Base-by-base conservation (phyloP, 2,113 vertebrate species). In the Cairina moschata region DNA sequence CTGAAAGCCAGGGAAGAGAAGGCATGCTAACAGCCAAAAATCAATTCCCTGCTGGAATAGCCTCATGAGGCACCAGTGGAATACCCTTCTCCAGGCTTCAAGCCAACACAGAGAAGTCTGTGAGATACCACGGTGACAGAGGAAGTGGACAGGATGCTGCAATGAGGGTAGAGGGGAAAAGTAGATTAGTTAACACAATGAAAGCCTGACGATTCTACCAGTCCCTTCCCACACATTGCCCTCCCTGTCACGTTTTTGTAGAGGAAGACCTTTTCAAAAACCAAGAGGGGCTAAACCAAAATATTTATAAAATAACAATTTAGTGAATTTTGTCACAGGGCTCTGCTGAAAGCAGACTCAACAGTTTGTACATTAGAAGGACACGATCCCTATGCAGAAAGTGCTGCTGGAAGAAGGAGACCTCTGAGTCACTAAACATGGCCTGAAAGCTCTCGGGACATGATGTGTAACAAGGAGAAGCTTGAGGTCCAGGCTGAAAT, bases 401-500 rank as follows among this genome's bases (percentile, higher is more conserved):
- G 97, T 98, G 98, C 97, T 80, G 94, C 90, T 96, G 95, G 97
- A 96, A 94, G 92, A 93, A 95, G 74, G 62, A 96, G 88, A 93
- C 97, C 94, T 73, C 88, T 42, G 52, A 96, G 95, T 94, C 55
- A 90, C 96, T 97, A 94, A 90, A 96, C 91, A 85, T 11, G 91
- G 93, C 96, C 92, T 84, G 96, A 94, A 9, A 25, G 75, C 68
- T 97, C 93, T 96, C 96, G 90, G 94, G 79, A 67, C 97, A 89
- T 42, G 88, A 93, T 1, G 84, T 91, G 95, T 96, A 90, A 95
- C 91, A 69, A 86, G 93, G 88, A 91, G 95, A 93, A 91, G 95
- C 85, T 97, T 95, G 95, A 84, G 92, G 95, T 97, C 97, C 97
- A 95, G 97, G 97, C 95, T 97, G 97, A 96, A 96, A 96, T 92